Evolutionary conservation across 2,113 vertebrate genomes (phyloP), one percentile per base, ranked within the genome.

Genomic region (Hippotragus niger): DNA sequence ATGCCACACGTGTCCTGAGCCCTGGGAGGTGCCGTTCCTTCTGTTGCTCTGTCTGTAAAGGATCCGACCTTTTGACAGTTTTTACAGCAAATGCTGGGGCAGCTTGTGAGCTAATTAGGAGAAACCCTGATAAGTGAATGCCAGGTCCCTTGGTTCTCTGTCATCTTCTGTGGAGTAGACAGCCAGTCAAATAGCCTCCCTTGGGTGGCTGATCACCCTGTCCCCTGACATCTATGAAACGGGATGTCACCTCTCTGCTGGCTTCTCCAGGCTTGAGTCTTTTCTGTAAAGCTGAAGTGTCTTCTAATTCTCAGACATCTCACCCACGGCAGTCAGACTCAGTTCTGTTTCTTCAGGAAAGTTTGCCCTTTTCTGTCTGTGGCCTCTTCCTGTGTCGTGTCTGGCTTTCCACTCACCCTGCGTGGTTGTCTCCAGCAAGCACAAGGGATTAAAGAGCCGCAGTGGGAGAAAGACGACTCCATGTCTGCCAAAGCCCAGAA

Each of bases 31-130:
- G 2, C 27, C 1, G 6, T 89, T 88, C 88, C 95, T 88, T 98
- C 88, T 85, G 80, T 60, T 55, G n/a, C 29, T 92, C 4, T 94
- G 1, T 94, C 36, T 96, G 23, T 17, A 62, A 94, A 92, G 87
- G 83, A 88, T 43, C 86, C 91, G 78, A 93, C 85, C 95, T 95
- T 96, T 94, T 2, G 1, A 31, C 67, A 91, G 3, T 47, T 95
- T 95, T 88, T 67, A 40, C 81, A 84, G 84, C 80, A 96, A 96
- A 95, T 93, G 90, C 74, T 50, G 29, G 92, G 90, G 95, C 91
- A 96, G 96, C 92, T 97, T 95, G 96, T 83, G 91, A 91, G 67
- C 88, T 97, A 74, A 95, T 93, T 97, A 92, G 84, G 83, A 97
- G 96, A 83, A 96, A 36, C 50, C 40, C 58, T 94, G 80, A 81